Base-by-base conservation (phyloP, 2,888 invertebrate species). In the Macrosoma leucophasiata region DNA sequence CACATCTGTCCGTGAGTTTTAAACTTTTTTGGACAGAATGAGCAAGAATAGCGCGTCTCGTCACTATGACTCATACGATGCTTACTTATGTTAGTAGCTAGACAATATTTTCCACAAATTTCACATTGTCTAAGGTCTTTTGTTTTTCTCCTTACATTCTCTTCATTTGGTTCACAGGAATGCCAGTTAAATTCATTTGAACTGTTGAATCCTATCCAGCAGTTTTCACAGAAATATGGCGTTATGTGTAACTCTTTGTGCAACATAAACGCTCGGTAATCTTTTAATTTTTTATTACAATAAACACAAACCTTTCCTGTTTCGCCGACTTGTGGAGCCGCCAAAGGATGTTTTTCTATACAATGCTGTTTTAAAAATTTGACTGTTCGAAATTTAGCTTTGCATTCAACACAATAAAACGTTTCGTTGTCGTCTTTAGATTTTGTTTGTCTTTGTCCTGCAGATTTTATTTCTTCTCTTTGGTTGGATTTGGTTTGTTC, bases 81-180 rank as follows among this genome's bases (percentile, higher is more conserved):
- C n/a, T 78, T 67, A 43, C 68, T 55, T 19, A 85, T 84, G 33
- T 85, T 85, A 0, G 81, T 75, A 0, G 73, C 70, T 1, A 81
- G 81, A 45, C 84, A 85, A 1, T 84, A 84, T 43, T 84, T 84
- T 0, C 85, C 84, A 47, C 84, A 85, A 40, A 84, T 78, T 40
- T 85, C 84, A 51, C 85, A 84, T 33, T 84, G 84, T 3, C 66
- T 52, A 34, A 81, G 43, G 0, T 61, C 44, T 47, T 48, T 65
- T 3, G 75, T 71, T 17, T 46, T 55, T 36, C 63, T 71, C 14
- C 64, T 62, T 37, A 65, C 69, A 36, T 51, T 54, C 18, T 54
- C 52, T 18, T 55, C 26, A 20, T 68, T 70, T 1, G 76, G 75
- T 39, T 64, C 62, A 42, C 84, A 85, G 0, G 58, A 52, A 38